These are phyloP conservation scores for Anarsia innoxiella DNA, from an alignment of 2,888 invertebrate species.

Conservation along the genomic window DNA sequence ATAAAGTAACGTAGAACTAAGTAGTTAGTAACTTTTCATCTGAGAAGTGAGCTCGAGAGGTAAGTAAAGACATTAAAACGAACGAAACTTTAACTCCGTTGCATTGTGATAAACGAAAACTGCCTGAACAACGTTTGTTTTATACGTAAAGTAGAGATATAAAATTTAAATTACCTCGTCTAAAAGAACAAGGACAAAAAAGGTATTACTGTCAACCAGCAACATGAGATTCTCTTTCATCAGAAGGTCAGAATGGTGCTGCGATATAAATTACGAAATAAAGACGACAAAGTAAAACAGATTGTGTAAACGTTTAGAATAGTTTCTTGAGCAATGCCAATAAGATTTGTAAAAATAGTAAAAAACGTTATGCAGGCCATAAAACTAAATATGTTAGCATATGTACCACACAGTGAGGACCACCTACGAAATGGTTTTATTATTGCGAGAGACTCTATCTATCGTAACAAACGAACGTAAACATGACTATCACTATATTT, in stretches of 20 bases:
- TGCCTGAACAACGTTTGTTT: too few species aligned
- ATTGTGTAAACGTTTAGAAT: slow-evolving; percentile 32
- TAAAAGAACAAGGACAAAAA: too few species aligned
- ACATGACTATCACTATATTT: too few species aligned
- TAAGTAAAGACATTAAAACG: slow-evolving; percentile 19
- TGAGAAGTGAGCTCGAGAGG: slow-evolving; percentile 19
- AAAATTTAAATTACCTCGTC: too few species aligned
- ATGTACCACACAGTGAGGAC: slow-evolving; percentile 48
- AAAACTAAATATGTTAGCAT: slow-evolving; percentile 57
- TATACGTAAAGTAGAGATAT: too few species aligned
- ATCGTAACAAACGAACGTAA: slow-evolving; percentile 9
- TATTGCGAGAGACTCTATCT: slow-evolving; percentile 34
- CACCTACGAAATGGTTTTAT: slow-evolving; percentile 59
- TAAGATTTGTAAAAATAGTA: slow-evolving; percentile 51
- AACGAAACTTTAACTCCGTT: slow-evolving; percentile 24
- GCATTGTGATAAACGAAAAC: too few species aligned
- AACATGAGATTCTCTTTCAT: too few species aligned
- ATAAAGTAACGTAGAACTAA: slow-evolving; percentile 29
- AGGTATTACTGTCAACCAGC: too few species aligned
- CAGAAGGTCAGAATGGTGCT: too few species aligned
- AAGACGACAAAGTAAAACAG: slow-evolving; percentile 29
- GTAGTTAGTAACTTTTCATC: slow-evolving; percentile 22
- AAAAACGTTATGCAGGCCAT: slow-evolving; percentile 55
- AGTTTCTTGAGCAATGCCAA: slow-evolving; percentile 36
- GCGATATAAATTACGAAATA: too few species aligned